Conservation (phyloP, 2,888 invertebrate species). For the Drosophila colorata region DNA sequence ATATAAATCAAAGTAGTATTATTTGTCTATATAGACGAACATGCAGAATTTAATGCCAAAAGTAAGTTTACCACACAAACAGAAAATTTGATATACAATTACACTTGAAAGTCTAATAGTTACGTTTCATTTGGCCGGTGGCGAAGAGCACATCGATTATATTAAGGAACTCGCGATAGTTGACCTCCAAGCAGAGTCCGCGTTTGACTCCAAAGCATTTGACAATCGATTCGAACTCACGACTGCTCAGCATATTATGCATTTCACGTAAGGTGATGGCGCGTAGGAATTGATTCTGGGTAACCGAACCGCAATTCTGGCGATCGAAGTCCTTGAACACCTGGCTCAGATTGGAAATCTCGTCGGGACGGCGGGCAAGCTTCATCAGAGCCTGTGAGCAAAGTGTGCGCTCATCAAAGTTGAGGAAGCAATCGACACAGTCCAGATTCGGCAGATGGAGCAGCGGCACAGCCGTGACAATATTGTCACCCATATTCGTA, state of each 20-base stretch:
- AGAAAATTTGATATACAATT: slow-evolving; percentile 34
- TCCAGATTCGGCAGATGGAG: slow-evolving; percentile 90
- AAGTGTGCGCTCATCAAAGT: slow-evolving; percentile 89
- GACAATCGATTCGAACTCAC: slow-evolving; percentile 89
- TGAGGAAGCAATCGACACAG: slow-evolving; percentile 88
- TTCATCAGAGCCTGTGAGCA: slow-evolving; percentile 89
- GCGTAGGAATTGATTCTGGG: slow-evolving; percentile 88
- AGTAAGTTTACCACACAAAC: slow-evolving; percentile 18
- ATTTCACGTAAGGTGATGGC: slow-evolving; percentile 89
- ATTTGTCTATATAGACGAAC: slow-evolving; percentile 14
- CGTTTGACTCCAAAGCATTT: slow-evolving; percentile 91
- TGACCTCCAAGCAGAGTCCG: slow-evolving; percentile 87
- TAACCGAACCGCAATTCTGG: slow-evolving; percentile 89
- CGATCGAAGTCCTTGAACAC: slow-evolving; percentile 90
- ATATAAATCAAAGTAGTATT: slow-evolving; percentile 7
- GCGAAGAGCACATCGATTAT: slow-evolving; percentile 89
- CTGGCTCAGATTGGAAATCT: slow-evolving; percentile 89
- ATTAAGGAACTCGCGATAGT: slow-evolving; percentile 90
- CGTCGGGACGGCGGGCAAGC: slow-evolving; percentile 88
- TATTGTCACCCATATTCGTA: slow-evolving; percentile 88
- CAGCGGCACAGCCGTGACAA: slow-evolving; percentile 89
- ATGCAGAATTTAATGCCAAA: slow-evolving; percentile 13
- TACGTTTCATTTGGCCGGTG: slow-evolving; percentile 85
- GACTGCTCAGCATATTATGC: slow-evolving; percentile 88
- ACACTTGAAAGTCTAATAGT: slow-evolving; percentile 60